phyloP scores from a whole-genome alignment of 2,888 invertebrate species.

The Lasioglossum vierecki region DNA sequence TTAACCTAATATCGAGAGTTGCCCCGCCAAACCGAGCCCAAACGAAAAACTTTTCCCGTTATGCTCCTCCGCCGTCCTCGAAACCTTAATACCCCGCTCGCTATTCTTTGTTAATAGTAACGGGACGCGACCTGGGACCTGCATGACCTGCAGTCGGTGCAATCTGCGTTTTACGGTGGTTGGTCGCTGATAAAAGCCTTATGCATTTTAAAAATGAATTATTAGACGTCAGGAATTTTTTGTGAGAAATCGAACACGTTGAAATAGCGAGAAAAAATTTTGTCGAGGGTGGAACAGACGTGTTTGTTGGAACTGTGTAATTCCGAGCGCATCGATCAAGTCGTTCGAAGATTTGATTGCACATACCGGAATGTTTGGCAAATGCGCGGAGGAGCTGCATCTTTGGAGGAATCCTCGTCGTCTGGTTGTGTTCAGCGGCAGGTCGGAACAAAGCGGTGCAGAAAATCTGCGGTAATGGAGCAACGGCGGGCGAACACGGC shows the following conservation, averaged over 20 bases:
- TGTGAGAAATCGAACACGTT: too few relatives aligned
- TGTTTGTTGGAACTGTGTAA: background rate
- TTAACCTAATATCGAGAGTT: conserved; percentile 74
- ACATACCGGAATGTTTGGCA: background rate
- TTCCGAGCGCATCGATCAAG: conserved; percentile 5
- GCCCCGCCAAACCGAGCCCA: background rate
- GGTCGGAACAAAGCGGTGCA: conserved; percentile 37
- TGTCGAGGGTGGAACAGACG: background rate
- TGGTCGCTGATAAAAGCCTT: background rate
- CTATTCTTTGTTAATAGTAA: conserved; percentile 3
- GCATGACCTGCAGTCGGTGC: background rate
- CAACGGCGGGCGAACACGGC: conserved; percentile 32
- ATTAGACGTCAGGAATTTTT: too few relatives aligned
- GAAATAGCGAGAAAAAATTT: background rate
- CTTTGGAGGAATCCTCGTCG: background rate
- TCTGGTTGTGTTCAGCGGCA: background rate
- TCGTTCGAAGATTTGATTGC: conserved; percentile 10
- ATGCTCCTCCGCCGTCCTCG: background rate
- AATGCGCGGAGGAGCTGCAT: background rate
- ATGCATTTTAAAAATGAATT: too few relatives aligned
- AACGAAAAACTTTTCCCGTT: conserved; percentile 15
- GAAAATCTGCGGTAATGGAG: conserved; percentile 62
- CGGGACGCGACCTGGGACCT: background rate
- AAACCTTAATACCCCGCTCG: background rate
- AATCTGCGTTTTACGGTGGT: background rate